Percentiles rank a stretch among this genome's conserved stretches.
Conservation (phyloP, 2,888 invertebrate genomes). For the Athripsodes cinereus region DNA sequence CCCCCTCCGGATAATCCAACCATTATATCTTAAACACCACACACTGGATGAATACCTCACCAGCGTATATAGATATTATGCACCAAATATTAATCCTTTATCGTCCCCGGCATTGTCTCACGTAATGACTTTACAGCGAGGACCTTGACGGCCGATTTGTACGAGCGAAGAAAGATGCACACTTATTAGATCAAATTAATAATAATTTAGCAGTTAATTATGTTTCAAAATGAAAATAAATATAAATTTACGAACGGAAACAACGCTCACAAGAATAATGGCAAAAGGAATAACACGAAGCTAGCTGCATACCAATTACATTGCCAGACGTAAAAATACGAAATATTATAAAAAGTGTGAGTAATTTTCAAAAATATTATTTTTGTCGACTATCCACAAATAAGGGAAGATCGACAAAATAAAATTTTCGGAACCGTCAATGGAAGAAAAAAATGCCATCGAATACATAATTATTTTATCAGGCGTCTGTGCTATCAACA, state of each 20-base stretch:
- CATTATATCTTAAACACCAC: conserved; percentile 35
- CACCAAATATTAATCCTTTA: conserved; percentile 22
- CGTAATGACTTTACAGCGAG: neutral
- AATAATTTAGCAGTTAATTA: neutral
- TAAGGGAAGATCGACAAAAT: too few species aligned
- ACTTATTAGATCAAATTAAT: neutral
- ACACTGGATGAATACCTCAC: neutral
- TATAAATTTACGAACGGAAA: conserved; percentile 21
- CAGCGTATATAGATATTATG: conserved; percentile 12
- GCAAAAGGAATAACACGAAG: conserved; percentile 21
- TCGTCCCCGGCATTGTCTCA: conserved; percentile 17
- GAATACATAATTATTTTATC: too few species aligned
- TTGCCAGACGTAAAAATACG: conserved; percentile 9
- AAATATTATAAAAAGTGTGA: too few species aligned
- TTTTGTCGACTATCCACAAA: too few species aligned
- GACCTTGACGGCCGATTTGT: neutral
- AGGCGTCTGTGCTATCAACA: too few species aligned
- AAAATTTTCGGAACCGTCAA: too few species aligned
- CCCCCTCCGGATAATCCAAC: conserved; percentile 54
- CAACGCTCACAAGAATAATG: conserved; percentile 24
- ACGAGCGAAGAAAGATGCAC: neutral
- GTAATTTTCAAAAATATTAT: too few species aligned
- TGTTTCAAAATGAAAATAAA: conserved; percentile 14
- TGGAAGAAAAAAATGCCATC: too few species aligned
- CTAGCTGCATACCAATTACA: conserved; percentile 14